Evolutionary conservation across 1,140 invertebrate genomes (phyloP).

Genomic region (Condylostylus longicornis): DNA sequence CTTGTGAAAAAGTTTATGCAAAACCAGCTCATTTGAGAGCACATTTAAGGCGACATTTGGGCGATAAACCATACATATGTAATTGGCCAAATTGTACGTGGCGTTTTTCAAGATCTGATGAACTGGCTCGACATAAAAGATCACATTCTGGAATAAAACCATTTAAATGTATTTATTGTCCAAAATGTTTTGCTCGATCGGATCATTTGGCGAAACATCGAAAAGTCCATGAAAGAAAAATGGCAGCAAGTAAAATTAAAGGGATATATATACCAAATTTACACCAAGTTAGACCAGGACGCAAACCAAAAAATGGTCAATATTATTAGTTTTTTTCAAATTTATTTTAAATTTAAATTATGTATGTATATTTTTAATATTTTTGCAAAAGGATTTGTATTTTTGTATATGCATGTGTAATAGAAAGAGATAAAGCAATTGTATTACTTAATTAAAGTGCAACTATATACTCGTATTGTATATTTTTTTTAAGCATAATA

Average conservation of each 20-base stretch:
- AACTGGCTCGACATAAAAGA: slow-evolving; percentile 48
- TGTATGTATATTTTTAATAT: no score
- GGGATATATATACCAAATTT: slow-evolving; percentile 10
- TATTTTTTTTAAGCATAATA: no score
- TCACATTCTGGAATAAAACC: slow-evolving; percentile 62
- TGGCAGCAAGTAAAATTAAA: slow-evolving; percentile 27
- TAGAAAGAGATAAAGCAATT: no score
- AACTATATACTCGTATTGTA: no score
- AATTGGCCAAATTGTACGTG: slow-evolving; percentile 85
- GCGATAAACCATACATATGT: slow-evolving; percentile 84
- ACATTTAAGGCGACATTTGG: slow-evolving; percentile 81
- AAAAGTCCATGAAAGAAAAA: slow-evolving; percentile 59
- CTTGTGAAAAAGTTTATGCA: slow-evolving; percentile 63
- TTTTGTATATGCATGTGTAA: no score
- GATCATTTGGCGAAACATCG: slow-evolving; percentile 83
- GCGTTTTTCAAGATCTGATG: slow-evolving; percentile 88
- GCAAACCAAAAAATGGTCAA: slow-evolving; percentile 29
- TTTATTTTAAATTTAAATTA: no score
- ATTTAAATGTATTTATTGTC: slow-evolving; percentile 68
- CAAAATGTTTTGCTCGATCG: slow-evolving; percentile 73
- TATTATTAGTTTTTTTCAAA: no score
- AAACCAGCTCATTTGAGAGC: slow-evolving; percentile 91
- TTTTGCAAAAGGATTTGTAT: no score
- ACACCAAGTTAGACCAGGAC: slow-evolving; percentile 20
- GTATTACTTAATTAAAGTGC: no score